Evolutionary conservation across 2,797 vertebrate species (phyloP), one percentile per base, ranked within the genome.

Genomic region (Anguilla obscura): DNA sequence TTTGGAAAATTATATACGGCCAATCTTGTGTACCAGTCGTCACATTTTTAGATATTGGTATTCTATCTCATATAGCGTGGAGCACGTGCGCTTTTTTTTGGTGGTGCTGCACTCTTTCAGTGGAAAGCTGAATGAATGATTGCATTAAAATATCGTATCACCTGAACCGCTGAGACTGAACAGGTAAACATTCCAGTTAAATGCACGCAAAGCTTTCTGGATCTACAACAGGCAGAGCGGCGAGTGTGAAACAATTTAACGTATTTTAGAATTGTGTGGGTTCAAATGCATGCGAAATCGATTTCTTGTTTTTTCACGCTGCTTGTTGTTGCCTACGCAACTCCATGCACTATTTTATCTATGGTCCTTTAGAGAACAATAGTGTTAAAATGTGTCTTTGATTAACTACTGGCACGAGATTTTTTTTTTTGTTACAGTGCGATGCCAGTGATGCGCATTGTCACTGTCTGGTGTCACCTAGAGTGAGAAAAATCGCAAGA

Each of bases 61-160:
- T 12, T 24, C 30, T n/a, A 27, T 27, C n/a, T 27, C 24, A 80
- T 66, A 45, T 27, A 83, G 52, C 58, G 63, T 60, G 74, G 50
- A 71, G 86, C 33, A 85, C 82, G 85, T n/a, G 63, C 74, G 71
- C 27, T 27, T 89, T 63, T 63, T 40, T 89, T 63, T 86, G 86
- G 33, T 63, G 86, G 21, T 36, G 74, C 84, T 86, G 45, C 74
- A 30, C 85, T 74, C 79, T 76, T 86, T 60, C 86, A 88, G 54
- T 56, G 45, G 21, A 86, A 86, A 83, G 60, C 58, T 76, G 48
- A 45, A 88, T 76, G 48, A 45, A 88, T 83, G 58, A 71, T 86
- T 80, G 54, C 60, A 88, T 79, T 66, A 30, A 56, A 86, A 52
- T 50, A 74, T 27, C 52, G 50, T 58, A 10, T 87, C 66, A 89